Evolutionary conservation across 64 coral and sea anemone species (phyloP).

Genomic region (Catalaphyllia jardinei): DNA sequence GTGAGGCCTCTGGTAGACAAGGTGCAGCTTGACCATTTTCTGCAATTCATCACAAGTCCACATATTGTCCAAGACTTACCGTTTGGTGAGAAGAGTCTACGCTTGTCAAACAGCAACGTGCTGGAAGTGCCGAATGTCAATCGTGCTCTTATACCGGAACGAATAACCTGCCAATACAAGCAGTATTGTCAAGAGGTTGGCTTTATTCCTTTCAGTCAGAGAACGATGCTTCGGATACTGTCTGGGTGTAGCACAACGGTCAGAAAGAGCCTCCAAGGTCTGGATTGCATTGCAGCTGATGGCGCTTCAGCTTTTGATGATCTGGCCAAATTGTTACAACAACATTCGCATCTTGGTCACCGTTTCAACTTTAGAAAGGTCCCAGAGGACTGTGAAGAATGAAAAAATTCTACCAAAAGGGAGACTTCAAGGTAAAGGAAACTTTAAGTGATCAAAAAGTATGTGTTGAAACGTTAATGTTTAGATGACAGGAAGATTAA

Average conservation of each 20-base stretch:
- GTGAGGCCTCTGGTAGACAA: slow-evolving; percentile 35
- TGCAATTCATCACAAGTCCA: slow-evolving; percentile 58
- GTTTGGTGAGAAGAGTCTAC: slow-evolving; percentile 47
- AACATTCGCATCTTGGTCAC: slow-evolving; percentile 5
- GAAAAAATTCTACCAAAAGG: slow-evolving; percentile 53
- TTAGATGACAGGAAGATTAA: too few relatives aligned
- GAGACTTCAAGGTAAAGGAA: slow-evolving; percentile 49
- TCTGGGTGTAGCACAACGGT: slow-evolving; percentile 45
- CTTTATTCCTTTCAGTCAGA: slow-evolving; percentile 43
- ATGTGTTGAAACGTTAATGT: too few relatives aligned
- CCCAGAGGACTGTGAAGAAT: slow-evolving; percentile 40
- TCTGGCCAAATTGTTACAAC: slow-evolving; percentile 10
- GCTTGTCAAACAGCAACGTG: slow-evolving; percentile 52
- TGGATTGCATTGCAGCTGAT: slow-evolving; percentile 47
- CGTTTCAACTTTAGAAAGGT: not conserved
- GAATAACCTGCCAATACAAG: slow-evolving; percentile 35
- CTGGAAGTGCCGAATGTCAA: slow-evolving; percentile 57
- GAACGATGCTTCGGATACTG: slow-evolving; percentile 30
- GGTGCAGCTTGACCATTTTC: slow-evolving; percentile 51
- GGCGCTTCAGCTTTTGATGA: slow-evolving; percentile 46
- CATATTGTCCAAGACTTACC: slow-evolving; percentile 62
- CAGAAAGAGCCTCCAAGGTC: slow-evolving; percentile 51
- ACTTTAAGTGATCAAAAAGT: too few relatives aligned
- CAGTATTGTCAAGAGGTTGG: slow-evolving; percentile 54
- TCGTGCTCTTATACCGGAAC: slow-evolving; percentile 43